phyloP scores from a whole-genome alignment of 2,113 vertebrate genomes.

The Heteronetta atricapilla region DNA sequence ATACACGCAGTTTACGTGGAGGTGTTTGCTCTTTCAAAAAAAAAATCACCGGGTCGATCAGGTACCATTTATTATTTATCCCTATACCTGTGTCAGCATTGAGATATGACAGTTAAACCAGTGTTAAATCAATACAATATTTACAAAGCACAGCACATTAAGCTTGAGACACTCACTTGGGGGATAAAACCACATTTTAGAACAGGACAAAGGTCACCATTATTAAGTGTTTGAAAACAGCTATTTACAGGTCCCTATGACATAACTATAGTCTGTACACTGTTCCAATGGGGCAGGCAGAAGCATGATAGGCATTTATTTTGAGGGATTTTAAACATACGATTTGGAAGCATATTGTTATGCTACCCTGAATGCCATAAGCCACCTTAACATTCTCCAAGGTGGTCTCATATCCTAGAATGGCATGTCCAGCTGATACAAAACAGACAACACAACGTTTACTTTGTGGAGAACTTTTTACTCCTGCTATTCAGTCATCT shows the following conservation, averaged over 20 bases:
- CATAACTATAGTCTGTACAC: constrained; percentile 77
- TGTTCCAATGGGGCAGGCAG: constrained; percentile 77
- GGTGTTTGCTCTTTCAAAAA: constrained; percentile 68
- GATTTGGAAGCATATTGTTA: constrained; percentile 76
- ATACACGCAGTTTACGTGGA: constrained; percentile 72
- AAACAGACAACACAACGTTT: constrained; percentile 72
- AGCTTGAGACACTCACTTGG: constrained; percentile 81
- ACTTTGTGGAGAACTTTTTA: constrained; percentile 71
- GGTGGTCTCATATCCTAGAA: constrained; percentile 77
- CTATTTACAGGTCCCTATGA: constrained; percentile 85
- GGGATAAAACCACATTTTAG: constrained; percentile 83
- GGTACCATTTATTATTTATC: constrained; percentile 80
- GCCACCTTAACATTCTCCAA: constrained; percentile 72
- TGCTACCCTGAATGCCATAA: constrained; percentile 75
- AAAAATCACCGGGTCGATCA: constrained; percentile 72
- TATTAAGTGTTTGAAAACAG: constrained; percentile 73
- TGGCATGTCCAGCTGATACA: constrained; percentile 79
- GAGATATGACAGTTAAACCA: constrained; percentile 84
- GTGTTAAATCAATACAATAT: constrained; percentile 91
- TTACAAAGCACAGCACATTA: constrained; percentile 88
- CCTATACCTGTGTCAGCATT: constrained; percentile 83
- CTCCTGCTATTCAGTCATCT: constrained; percentile 80
- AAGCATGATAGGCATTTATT: constrained; percentile 79
- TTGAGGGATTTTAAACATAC: constrained; percentile 73
- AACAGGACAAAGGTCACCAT: constrained; percentile 80